Conservation (phyloP, 2,888 invertebrate genomes). For the Anthophora plumipes region DNA sequence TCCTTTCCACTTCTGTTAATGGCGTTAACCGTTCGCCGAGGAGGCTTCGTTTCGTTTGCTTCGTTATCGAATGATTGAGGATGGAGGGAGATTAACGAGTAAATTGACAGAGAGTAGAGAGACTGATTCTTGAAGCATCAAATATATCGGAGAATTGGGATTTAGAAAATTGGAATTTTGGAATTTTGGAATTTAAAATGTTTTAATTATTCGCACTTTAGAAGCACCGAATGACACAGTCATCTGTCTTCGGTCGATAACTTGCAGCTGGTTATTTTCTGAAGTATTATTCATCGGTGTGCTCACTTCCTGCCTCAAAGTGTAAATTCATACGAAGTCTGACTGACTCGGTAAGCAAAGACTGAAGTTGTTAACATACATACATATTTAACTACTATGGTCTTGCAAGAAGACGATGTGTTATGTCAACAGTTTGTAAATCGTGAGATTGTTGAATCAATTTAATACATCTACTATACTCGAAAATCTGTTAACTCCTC, state of each 20-base stretch:
- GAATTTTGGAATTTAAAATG: background rate
- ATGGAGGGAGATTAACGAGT: too few species aligned
- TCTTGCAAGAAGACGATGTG: background rate
- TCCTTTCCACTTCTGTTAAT: slow-evolving; percentile 21
- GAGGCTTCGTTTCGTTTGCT: background rate
- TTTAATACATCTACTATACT: background rate
- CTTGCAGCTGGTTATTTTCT: background rate
- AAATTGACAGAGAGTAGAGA: too few species aligned
- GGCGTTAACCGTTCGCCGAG: background rate
- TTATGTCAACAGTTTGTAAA: background rate
- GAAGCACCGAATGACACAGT: background rate
- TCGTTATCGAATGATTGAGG: background rate
- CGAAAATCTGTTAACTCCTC: background rate
- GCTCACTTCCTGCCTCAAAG: background rate
- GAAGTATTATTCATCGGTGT: slow-evolving; percentile 11
- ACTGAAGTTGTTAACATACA: background rate
- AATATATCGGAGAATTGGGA: background rate
- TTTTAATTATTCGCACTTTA: background rate
- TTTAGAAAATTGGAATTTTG: background rate
- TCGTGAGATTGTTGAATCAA: background rate
- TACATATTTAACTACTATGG: slow-evolving; percentile 9
- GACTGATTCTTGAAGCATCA: too few species aligned
- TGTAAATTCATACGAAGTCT: slow-evolving; percentile 7
- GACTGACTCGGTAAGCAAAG: slow-evolving; percentile 7
- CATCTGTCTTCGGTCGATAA: background rate